These are phyloP conservation scores for Emydura subglobosa DNA, from an alignment of 2,113 vertebrate genomes.

Conservation along the genomic window DNA sequence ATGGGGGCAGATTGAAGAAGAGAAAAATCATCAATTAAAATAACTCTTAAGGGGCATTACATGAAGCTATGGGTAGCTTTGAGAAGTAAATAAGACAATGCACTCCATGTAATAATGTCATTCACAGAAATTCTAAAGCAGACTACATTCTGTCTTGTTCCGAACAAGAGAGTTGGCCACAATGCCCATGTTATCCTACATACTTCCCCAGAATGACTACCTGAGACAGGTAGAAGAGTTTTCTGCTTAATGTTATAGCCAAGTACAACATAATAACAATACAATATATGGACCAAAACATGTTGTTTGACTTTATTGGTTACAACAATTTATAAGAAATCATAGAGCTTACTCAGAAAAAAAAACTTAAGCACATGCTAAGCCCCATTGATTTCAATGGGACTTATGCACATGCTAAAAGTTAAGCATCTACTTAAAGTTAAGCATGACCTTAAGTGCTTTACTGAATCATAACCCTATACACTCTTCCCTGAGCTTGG, in stretches of 20 bases:
- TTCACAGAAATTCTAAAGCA: not conserved
- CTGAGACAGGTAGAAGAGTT: not conserved
- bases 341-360: slow-evolving; percentile 28
- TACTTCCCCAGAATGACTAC: not conserved
- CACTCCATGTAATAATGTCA: too few species aligned
- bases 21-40: not conserved
- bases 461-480: not conserved
- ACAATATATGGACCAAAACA: not conserved
- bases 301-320: not conserved
- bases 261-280: not conserved
- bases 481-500: not conserved
- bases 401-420: not conserved
- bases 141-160: fast-evolving
- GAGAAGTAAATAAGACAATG: too few species aligned
- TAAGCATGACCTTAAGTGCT: not conserved
- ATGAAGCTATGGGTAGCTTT: not conserved
- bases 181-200: not conserved
- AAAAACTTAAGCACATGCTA: not conserved
- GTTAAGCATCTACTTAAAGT: too few species aligned
- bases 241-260: not conserved
- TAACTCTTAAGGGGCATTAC: not conserved
- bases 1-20: not conserved
- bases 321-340: slow-evolving; percentile 17
- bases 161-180: not conserved
- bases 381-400: not conserved